phyloP scores from a whole-genome alignment of 1,140 invertebrate species.

The Heliconius congener region DNA sequence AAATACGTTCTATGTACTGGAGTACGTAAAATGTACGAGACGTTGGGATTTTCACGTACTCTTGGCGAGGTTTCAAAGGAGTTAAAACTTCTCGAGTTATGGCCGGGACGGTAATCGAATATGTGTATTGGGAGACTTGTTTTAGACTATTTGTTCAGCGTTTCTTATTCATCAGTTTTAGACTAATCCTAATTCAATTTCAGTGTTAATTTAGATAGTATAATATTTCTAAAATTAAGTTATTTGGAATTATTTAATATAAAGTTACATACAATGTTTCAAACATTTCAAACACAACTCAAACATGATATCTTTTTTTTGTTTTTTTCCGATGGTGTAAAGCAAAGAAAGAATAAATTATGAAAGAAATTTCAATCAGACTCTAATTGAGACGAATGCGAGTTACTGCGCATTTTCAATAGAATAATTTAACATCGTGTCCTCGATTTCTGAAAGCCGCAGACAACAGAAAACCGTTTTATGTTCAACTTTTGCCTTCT shows the following conservation, averaged over 20 bases:
- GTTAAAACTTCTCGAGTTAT: slow-evolving; percentile 47
- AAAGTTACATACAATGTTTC: too few species aligned
- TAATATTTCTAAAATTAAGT: too few species aligned
- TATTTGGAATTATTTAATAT: too few species aligned
- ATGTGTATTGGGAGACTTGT: slow-evolving; percentile 31
- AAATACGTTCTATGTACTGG: slow-evolving; percentile 38
- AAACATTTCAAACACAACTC: too few species aligned
- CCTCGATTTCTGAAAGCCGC: neutral
- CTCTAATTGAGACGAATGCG: neutral
- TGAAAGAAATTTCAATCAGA: neutral
- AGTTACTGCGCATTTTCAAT: slow-evolving; percentile 6
- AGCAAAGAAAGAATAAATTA: neutral
- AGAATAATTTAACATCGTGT: slow-evolving; percentile 9
- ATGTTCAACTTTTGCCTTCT: neutral
- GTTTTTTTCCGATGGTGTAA: neutral
- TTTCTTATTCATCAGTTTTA: slow-evolving; percentile 13
- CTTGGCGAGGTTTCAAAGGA: slow-evolving; percentile 45
- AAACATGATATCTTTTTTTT: neutral
- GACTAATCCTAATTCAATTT: neutral
- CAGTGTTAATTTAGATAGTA: too few species aligned
- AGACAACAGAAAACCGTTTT: slow-evolving; percentile 4
- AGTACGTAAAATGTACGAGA: slow-evolving; percentile 42
- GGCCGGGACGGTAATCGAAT: slow-evolving; percentile 45
- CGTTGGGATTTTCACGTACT: slow-evolving; percentile 45
- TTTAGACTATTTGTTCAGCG: slow-evolving; percentile 1